Base-by-base conservation (phyloP, 1,140 invertebrate genomes). In the Cydia strobilella region DNA sequence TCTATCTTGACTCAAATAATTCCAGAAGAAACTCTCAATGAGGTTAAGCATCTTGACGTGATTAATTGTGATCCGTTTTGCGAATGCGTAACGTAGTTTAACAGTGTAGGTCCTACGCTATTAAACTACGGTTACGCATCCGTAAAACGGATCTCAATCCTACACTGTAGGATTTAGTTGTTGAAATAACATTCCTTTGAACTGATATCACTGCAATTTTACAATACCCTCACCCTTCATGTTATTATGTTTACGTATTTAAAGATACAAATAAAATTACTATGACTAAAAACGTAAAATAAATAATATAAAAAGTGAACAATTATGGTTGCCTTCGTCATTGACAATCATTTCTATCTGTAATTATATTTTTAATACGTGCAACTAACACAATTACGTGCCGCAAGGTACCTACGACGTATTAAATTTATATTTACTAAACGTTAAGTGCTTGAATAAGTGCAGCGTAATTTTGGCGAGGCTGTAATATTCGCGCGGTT, bases 21-120 rank as follows among this genome's bases (percentile, higher is more conserved):
- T 86, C 82, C 84, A 76, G 78, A 84, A 84, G 80, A 86, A 84
- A 86, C 85, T 81, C 76, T 75, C 83, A 85, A 88, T 88, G 81
- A 88, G 86, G 86, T 85, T 88, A 86, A 88, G 86, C 86, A 86
- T 86, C 86, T 86, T 88, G 84, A 82, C 84, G 83, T 88, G 85
- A 88, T 86, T 88, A 88, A 88, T 88, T 84, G 85, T 86, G 84
- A 86, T 88, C 79, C 86, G 80, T 80, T 83, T 73, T 73, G 62
- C 72, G 72, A 73, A 73, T 73, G 48, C 63, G 25, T 35, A 66
- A 66, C 27, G 81, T 85, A 85, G 86, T 88, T 86, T 84, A 85
- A 83, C 84, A 84, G 84, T 85, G 79, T 79, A n/a, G n/a, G n/a
- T n/a, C n/a, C n/a, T n/a, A n/a, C n/a, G n/a, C n/a, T n/a, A n/a